Conservation (phyloP, 2,888 invertebrate genomes). For the Acronicta alni region DNA sequence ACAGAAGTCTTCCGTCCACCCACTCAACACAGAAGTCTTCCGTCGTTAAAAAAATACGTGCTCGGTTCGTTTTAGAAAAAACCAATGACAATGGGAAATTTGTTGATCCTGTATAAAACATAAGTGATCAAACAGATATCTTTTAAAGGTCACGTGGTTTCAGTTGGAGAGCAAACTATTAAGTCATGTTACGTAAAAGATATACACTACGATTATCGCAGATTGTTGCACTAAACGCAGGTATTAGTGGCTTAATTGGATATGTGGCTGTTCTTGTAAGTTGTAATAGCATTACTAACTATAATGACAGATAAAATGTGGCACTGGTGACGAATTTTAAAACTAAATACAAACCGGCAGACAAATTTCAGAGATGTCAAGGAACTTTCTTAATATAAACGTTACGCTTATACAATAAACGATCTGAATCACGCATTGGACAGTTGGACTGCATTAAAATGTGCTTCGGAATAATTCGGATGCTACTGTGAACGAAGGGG, state of each 20-base stretch:
- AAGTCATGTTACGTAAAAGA: background rate
- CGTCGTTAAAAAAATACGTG: background rate
- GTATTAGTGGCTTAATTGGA: background rate
- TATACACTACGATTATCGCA: background rate
- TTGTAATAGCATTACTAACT: background rate
- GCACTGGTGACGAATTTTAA: background rate
- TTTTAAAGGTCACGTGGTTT: background rate
- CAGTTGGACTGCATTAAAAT: constrained; percentile 15
- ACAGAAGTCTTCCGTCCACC: too few relatives aligned
- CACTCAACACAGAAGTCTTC: too few relatives aligned
- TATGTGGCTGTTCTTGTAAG: background rate
- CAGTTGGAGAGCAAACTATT: background rate
- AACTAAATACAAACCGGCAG: background rate
- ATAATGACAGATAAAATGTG: too few relatives aligned
- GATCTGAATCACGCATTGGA: constrained; percentile 34
- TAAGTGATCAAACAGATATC: background rate
- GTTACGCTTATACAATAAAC: constrained; percentile 38
- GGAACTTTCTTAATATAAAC: constrained; percentile 25
- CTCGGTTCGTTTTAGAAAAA: background rate
- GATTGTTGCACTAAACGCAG: background rate
- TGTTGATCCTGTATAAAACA: background rate
- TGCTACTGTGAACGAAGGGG: too few relatives aligned
- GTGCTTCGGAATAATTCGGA: background rate
- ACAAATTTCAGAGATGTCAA: constrained; percentile 4
- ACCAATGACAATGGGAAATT: background rate